Conservation (phyloP, 2,888 invertebrate species). For the Rhogogaster chlorosoma region DNA sequence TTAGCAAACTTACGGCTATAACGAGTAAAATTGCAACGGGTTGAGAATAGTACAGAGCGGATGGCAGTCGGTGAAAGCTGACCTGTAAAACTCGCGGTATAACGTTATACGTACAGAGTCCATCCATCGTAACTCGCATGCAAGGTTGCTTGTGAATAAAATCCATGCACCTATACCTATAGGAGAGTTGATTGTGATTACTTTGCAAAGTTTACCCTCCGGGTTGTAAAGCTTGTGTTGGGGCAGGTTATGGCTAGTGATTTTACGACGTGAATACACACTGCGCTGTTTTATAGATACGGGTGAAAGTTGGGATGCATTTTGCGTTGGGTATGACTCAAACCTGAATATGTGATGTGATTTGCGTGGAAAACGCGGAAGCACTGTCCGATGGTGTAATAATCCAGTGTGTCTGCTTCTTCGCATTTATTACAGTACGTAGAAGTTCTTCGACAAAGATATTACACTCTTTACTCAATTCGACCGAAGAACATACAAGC, state of each 20-base stretch:
- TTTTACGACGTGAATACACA: constrained; percentile 4
- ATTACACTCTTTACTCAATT: not conserved
- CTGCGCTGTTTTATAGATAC: not conserved
- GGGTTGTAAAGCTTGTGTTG: constrained; percentile 17
- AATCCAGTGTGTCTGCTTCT: not conserved
- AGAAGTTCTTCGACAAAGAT: not conserved
- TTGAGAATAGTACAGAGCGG: constrained; percentile 12
- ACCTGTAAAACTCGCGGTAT: constrained; percentile 16
- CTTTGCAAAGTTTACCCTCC: not conserved
- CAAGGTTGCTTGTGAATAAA: constrained; percentile 24
- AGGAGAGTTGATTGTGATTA: constrained; percentile 24
- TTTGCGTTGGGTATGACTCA: constrained; percentile 13
- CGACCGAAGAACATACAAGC: not conserved
- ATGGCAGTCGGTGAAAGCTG: constrained; percentile 50
- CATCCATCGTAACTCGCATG: constrained; percentile 28
- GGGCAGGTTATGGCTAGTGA: constrained; percentile 28
- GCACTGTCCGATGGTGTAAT: constrained; percentile 9
- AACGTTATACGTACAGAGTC: constrained; percentile 3
- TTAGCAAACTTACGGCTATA: not conserved
- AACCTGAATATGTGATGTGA: not conserved
- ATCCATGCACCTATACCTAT: not conserved
- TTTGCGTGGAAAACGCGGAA: constrained; percentile 33
- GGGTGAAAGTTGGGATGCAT: constrained; percentile 47
- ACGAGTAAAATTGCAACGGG: not conserved
- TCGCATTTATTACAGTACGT: not conserved